Base-by-base conservation (phyloP, 2,113 vertebrate species). In the Tetrao urogallus region DNA sequence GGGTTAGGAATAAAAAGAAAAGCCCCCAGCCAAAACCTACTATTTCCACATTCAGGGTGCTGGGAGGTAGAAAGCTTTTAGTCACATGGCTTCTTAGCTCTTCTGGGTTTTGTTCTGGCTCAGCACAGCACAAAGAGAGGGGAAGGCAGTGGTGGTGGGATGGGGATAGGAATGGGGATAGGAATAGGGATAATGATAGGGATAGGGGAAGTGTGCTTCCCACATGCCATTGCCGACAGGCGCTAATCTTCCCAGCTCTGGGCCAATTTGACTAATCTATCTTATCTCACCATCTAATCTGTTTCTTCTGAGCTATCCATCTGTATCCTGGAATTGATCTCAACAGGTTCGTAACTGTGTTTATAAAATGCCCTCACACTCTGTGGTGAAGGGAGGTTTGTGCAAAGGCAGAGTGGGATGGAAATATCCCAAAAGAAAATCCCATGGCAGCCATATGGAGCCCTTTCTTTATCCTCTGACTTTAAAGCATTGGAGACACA, bases 341-440 rank as follows among this genome's bases (percentile, higher is more conserved):
- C 70, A 88, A 40, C 79, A 72, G 90, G 88, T 92, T 88, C 0
- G 34, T 94, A 94, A 96, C 93, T 91, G 84, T 94, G 77, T 95
- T 96, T 95, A 83, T 92, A 88, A 96, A 96, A 94, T 89, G 89
- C 85, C 72, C 82, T 93, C 95, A 95, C 87, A 88, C 76, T 69
- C 85, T 76, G 42, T 65, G 71, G 79, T 79, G 84, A 93, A 77
- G 27, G 30, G 32, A 30, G 20, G 28, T 4, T 92, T 89, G 21
- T 80, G 43, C 77, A 85, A 93, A 88, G 82, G 57, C 65, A 64
- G 73, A 45, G 58, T 19, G 42, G 58, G 42, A 17, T 88, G 70
- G 76, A 86, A 93, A 80, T 28, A 54, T 80, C 47, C 64, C 45
- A 30, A 61, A 69, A 90, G 80, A 77, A 88, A 84, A 90, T 22